phyloP scores from a whole-genome alignment of 2,797 vertebrate species.

The Centroberyx gerrardi region DNA sequence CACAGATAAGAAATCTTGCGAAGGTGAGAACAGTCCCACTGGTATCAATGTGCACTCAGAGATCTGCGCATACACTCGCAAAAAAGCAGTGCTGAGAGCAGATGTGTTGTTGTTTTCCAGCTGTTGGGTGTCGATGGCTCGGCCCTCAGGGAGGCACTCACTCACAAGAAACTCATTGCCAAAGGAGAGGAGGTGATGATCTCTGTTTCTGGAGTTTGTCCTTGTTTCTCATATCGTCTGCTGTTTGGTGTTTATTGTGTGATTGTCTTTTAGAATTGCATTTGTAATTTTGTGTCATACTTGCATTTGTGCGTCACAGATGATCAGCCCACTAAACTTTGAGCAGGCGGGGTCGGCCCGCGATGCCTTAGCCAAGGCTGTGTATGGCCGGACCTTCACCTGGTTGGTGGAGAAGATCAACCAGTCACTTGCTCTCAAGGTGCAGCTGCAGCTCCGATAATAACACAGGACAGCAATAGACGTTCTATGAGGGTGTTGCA shows the following conservation, averaged over 20 bases:
- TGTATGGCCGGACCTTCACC: conserved; percentile 95
- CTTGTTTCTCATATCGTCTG: background rate
- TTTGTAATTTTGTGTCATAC: background rate
- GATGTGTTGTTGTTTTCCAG: conserved; percentile 83
- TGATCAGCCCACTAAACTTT: conserved; percentile 93
- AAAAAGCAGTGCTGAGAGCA: conserved; percentile 45
- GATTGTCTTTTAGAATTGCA: background rate
- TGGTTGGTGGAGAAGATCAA: conserved; percentile 98
- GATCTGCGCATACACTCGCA: conserved; percentile 29
- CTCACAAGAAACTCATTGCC: conserved; percentile 96
- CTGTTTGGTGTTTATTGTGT: background rate
- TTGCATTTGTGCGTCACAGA: conserved; percentile 79
- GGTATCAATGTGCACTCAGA: conserved; percentile 32
- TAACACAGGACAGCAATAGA: background rate
- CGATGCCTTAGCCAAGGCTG: conserved; percentile 93
- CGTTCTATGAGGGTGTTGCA: background rate
- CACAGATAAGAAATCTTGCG: conserved; percentile 89
- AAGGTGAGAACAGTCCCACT: conserved; percentile 86
- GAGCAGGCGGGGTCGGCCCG: conserved; percentile 94
- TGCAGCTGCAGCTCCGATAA: conserved; percentile 55
- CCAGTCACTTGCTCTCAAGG: conserved; percentile 92
- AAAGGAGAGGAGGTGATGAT: conserved; percentile 96
- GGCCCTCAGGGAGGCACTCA: conserved; percentile 90
- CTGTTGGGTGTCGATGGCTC: conserved; percentile 91
- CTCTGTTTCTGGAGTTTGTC: background rate